Evolutionary conservation across 2,113 vertebrate species (phyloP).

Genomic region (Notothenia coriiceps): DNA sequence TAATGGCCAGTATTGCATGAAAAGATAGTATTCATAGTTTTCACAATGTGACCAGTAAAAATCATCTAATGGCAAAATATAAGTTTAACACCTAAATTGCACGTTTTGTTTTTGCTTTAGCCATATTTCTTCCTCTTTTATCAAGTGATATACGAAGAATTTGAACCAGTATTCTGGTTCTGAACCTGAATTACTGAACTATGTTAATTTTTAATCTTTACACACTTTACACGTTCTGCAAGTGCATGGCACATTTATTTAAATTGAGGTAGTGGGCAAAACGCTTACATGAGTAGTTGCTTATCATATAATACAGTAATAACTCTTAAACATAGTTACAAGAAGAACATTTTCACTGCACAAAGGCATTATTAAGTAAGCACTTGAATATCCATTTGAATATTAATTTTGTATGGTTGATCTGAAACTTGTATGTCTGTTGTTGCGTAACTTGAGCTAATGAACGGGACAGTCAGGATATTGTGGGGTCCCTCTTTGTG

Average conservation of each 20-base stretch:
- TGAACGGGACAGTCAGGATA: not conserved
- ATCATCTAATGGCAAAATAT: not conserved
- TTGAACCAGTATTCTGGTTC: not conserved
- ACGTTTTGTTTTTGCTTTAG: not conserved
- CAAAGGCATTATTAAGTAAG: not conserved
- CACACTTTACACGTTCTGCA: not conserved
- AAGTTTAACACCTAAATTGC: not conserved
- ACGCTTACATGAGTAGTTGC: not conserved
- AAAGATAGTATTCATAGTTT: not conserved
- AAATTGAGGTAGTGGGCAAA: not conserved
- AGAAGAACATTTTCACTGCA: not conserved
- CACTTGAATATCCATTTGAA: not conserved
- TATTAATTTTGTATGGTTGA: not conserved
- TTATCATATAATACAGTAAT: not conserved
- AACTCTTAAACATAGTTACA: not conserved
- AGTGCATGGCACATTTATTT: not conserved
- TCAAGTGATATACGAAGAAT: not conserved
- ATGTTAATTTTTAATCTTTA: not conserved
- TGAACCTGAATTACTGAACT: not conserved
- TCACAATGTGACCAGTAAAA: not conserved
- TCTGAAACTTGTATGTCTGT: not conserved
- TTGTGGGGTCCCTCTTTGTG: constrained; percentile 44
- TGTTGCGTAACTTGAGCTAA: not conserved
- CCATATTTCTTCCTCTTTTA: not conserved
- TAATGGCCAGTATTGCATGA: too few relatives aligned